Evolutionary conservation across 2,797 vertebrate genomes (phyloP).

Genomic region (Melanotaenia pygmaea): DNA sequence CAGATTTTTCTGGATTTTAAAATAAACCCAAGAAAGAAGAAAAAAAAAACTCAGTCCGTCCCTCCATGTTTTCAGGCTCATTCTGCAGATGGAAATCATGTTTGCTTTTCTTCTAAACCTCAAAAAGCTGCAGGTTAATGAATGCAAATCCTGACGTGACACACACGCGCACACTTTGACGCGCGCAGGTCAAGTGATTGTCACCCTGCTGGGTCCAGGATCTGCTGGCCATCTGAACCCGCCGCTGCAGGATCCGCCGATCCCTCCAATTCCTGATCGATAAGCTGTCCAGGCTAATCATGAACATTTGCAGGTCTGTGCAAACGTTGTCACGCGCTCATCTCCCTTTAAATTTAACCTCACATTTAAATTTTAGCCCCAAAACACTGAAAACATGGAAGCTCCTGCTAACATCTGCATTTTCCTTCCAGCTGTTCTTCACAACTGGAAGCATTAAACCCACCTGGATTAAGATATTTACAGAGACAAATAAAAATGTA

Average conservation of each 20-base stretch:
- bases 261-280: conserved; percentile 28
- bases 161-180: conserved; percentile 3
- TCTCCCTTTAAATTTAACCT: accelerated
- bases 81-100: neutral
- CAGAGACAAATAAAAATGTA: no score
- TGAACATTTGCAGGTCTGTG: neutral
- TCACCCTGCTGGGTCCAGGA: neutral
- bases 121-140: conserved; percentile 32
- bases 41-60: no score
- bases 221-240: conserved; percentile 10
- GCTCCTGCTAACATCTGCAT: neutral
- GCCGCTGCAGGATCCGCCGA: neutral
- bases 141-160: conserved; percentile 47
- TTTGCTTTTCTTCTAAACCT: no score
- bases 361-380: neutral
- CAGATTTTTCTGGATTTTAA: conserved; percentile 1
- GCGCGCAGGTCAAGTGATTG: conserved; percentile 24
- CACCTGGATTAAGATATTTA: neutral
- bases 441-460: neutral
- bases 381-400: neutral
- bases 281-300: conserved; percentile 4
- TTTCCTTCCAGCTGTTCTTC: neutral
- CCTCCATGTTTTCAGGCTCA: no score
- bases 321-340: neutral
- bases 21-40: conserved; percentile 9